These are phyloP conservation scores for Tenthredo scrophulariae DNA, from an alignment of 2,888 invertebrate genomes.

Conservation along the genomic window DNA sequence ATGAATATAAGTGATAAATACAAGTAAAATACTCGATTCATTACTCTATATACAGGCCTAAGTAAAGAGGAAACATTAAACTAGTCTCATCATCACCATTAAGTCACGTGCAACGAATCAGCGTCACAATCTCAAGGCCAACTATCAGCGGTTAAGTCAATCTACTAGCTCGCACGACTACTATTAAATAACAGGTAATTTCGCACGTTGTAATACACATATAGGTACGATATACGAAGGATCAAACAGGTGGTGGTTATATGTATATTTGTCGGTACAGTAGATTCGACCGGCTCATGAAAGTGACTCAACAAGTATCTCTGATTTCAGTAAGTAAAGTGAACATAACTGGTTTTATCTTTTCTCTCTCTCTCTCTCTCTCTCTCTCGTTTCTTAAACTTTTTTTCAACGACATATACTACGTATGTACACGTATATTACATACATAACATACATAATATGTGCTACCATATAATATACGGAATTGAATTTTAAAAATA, in stretches of 20 bases:
- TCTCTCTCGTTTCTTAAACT: background rate
- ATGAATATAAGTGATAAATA: background rate
- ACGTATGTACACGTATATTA: background rate
- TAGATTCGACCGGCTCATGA: background rate
- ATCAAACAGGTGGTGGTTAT: background rate
- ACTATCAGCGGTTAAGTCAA: background rate
- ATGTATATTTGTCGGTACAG: background rate
- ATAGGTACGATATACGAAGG: background rate
- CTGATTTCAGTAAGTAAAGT: background rate
- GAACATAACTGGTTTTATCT: background rate
- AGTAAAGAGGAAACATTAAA: background rate
- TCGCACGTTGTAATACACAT: background rate
- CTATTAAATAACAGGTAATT: slow-evolving; percentile 12
- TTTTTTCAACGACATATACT: background rate
- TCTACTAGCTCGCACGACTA: background rate
- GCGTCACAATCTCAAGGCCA: slow-evolving; percentile 15
- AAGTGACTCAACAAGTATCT: background rate
- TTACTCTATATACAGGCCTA: background rate
- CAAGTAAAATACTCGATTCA: background rate
- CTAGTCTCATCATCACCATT: background rate
- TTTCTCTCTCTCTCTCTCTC: background rate
- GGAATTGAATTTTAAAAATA: background rate
- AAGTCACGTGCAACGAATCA: slow-evolving; percentile 15
- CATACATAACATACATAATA: background rate
- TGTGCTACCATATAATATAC: background rate